phyloP scores from a whole-genome alignment of 2,797 vertebrate genomes.

The Nyctalus aviator region DNA sequence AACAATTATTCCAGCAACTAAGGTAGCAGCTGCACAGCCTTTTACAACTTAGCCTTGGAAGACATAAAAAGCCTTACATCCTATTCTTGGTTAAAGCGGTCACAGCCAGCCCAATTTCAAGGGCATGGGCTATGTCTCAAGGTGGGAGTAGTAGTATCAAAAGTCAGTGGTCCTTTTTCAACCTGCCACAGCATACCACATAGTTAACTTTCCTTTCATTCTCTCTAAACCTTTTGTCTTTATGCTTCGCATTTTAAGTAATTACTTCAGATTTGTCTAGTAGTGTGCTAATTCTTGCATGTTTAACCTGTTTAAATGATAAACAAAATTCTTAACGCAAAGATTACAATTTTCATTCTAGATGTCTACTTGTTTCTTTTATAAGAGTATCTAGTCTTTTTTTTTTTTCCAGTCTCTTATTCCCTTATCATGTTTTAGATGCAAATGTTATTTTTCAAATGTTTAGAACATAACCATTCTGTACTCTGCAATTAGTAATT shows the following conservation, averaged over 20 bases:
- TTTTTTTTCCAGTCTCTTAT: not conserved
- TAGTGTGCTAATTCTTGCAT: not conserved
- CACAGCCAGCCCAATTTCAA: not conserved
- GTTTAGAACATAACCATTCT: not conserved
- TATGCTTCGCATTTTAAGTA: not conserved
- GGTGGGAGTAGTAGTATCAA: accelerated
- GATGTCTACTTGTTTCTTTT: not conserved
- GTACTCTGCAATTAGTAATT: not conserved
- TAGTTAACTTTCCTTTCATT: conserved; percentile 1
- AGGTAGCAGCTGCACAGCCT: not conserved
- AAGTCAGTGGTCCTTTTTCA: not conserved
- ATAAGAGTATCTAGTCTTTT: not conserved
- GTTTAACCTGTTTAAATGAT: not conserved
- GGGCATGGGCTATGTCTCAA: not conserved
- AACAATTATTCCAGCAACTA: not conserved
- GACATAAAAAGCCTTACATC: not conserved
- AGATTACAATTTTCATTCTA: conserved; percentile 32
- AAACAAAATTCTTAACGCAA: conserved; percentile 27
- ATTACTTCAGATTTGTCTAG: not conserved
- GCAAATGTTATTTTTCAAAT: conserved; percentile 21
- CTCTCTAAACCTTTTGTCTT: conserved; percentile 2
- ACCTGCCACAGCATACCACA: not conserved
- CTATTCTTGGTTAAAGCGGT: not conserved
- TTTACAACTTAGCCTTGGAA: not conserved
- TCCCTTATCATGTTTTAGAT: conserved; percentile 30